Evolutionary conservation across 2,797 vertebrate species (phyloP).

Genomic region (Macropus fuliginosus): DNA sequence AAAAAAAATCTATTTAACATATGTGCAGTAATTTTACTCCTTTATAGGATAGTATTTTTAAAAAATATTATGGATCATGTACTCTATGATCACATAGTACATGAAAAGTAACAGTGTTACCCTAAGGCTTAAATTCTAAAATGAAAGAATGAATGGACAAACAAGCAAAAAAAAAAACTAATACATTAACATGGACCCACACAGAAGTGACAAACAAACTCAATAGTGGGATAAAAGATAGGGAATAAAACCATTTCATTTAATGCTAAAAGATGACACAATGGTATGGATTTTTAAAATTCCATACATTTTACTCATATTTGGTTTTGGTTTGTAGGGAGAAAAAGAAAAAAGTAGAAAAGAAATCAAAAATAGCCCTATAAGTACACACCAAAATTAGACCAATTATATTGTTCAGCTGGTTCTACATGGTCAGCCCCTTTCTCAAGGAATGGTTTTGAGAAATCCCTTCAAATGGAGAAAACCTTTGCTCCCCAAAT

Average conservation of each 20-base stretch:
- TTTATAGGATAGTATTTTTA: neutral
- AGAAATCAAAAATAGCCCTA: neutral
- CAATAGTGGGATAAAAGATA: neutral
- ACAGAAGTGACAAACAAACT: neutral
- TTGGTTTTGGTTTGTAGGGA: neutral
- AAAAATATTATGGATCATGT: neutral
- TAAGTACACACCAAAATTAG: neutral
- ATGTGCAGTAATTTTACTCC: neutral
- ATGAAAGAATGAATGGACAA: neutral
- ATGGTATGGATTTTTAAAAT: neutral
- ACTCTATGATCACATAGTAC: neutral
- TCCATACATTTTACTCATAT: neutral
- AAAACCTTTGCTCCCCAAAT: neutral
- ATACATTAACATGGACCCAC: neutral
- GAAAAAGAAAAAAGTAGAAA: neutral
- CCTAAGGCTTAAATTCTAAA: neutral
- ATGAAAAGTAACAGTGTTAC: neutral
- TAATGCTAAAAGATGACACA: neutral
- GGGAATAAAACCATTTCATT: neutral
- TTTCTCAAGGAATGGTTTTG: neutral
- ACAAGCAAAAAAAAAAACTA: neutral
- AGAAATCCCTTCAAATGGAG: neutral
- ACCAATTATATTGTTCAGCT: neutral
- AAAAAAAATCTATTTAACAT: neutral
- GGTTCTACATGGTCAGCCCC: neutral